phyloP scores from a whole-genome alignment of 2,888 invertebrate species.

The Salpingus planirostris region DNA sequence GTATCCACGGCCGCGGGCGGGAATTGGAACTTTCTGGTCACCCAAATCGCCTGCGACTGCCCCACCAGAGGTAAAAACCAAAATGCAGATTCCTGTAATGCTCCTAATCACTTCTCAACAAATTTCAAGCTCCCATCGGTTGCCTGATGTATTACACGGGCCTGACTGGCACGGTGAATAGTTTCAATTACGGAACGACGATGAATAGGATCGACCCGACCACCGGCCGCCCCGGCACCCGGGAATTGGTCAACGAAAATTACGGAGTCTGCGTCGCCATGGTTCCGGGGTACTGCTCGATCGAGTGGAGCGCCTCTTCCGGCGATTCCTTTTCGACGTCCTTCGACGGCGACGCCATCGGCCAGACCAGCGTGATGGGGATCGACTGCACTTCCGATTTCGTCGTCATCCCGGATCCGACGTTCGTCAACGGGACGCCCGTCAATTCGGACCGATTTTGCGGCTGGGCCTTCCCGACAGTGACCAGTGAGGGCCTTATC shows the following conservation, averaged over 20 bases:
- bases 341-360: constrained; percentile 59
- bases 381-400: constrained; percentile 61
- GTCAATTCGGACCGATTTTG: constrained; percentile 73
- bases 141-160: constrained; percentile 66
- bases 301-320: constrained; percentile 50
- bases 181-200: constrained; percentile 68
- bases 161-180: constrained; percentile 52
- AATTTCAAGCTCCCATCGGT: constrained; percentile 69
- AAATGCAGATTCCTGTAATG: too few relatives aligned
- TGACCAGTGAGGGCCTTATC: constrained; percentile 58
- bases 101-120: too few relatives aligned
- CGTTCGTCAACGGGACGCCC: constrained; percentile 37
- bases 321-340: constrained; percentile 56
- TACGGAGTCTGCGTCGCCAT: constrained; percentile 71
- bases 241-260: constrained; percentile 60
- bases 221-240: constrained; percentile 45
- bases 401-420: constrained; percentile 64
- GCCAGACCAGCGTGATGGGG: constrained; percentile 56
- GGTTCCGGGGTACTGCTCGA: constrained; percentile 62
- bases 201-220: too few relatives aligned
- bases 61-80: too few relatives aligned
- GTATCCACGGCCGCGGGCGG: constrained; percentile 48
- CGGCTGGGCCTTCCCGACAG: constrained; percentile 59
- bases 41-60: constrained; percentile 65
- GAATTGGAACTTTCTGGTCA: constrained; percentile 66